Conservation (phyloP, 2,797 vertebrate species). For the Pipistrellus kuhlii region DNA sequence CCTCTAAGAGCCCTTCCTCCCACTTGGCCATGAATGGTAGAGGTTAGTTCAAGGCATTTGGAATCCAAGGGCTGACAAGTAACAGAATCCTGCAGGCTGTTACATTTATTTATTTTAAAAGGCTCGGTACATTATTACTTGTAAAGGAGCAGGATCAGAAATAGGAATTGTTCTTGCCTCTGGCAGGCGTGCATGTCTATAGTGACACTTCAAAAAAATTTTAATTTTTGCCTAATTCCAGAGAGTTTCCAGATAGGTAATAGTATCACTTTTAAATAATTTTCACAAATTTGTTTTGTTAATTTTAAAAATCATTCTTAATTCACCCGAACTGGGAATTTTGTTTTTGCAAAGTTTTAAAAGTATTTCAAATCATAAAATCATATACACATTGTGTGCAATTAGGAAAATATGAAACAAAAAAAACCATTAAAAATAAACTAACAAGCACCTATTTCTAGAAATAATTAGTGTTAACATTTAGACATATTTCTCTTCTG, state of each 20-base stretch:
- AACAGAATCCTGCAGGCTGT: slow-evolving; percentile 49
- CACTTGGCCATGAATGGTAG: background rate
- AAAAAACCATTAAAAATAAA: slow-evolving; percentile 41
- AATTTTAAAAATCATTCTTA: background rate
- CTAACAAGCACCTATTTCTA: slow-evolving; percentile 50
- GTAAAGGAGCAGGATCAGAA: slow-evolving; percentile 20
- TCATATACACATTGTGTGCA: background rate
- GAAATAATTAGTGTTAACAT: slow-evolving; percentile 68
- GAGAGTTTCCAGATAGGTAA: slow-evolving; percentile 62
- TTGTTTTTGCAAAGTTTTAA: slow-evolving; percentile 54
- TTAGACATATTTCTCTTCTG: slow-evolving; percentile 67
- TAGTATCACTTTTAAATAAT: background rate
- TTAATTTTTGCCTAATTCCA: slow-evolving; percentile 20
- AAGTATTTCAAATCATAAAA: slow-evolving; percentile 43
- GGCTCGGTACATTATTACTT: slow-evolving; percentile 16
- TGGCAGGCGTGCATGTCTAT: background rate
- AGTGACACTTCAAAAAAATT: background rate
- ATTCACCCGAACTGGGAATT: slow-evolving; percentile 2
- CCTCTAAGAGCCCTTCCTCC: background rate
- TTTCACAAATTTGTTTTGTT: slow-evolving; percentile 8
- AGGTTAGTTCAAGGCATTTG: background rate
- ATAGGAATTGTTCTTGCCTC: slow-evolving; percentile 58
- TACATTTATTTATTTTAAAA: slow-evolving; percentile 65
- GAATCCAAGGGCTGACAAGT: background rate
- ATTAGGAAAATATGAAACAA: slow-evolving; percentile 47